phyloP scores from a whole-genome alignment of 2,888 invertebrate species.

The Uropetala carovei region DNA sequence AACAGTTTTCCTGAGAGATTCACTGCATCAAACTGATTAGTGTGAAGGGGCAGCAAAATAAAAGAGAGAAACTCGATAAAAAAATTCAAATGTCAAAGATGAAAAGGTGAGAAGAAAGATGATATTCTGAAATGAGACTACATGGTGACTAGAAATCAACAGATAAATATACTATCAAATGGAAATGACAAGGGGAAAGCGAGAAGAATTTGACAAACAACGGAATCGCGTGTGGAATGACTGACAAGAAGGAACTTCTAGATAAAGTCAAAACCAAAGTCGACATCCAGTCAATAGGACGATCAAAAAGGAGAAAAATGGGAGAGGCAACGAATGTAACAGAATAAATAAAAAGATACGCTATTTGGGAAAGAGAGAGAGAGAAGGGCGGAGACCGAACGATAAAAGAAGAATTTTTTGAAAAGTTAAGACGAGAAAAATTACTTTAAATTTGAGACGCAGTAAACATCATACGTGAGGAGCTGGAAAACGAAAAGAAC shows the following conservation, averaged over 20 bases:
- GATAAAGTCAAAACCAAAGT: neutral
- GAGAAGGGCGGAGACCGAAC: neutral
- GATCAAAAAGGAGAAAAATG: neutral
- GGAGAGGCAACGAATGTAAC: neutral
- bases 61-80: neutral
- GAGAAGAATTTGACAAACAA: neutral
- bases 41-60: neutral
- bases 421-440: too few relatives aligned
- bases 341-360: neutral
- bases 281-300: neutral
- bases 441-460: too few relatives aligned
- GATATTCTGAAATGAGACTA: neutral
- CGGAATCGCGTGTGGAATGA: neutral
- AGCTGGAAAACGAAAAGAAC: too few relatives aligned
- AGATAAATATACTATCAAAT: neutral
- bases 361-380: neutral
- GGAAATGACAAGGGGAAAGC: neutral
- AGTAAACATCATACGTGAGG: too few relatives aligned
- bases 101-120: neutral
- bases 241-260: neutral
- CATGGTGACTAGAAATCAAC: neutral
- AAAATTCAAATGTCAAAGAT: neutral
- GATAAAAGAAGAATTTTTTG: neutral
- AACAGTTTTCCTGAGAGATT: neutral
- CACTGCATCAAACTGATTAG: neutral